Evolutionary conservation across 2,888 invertebrate genomes (phyloP), one percentile per base, ranked within the genome.

Genomic region (Hydropsyche betteni): DNA sequence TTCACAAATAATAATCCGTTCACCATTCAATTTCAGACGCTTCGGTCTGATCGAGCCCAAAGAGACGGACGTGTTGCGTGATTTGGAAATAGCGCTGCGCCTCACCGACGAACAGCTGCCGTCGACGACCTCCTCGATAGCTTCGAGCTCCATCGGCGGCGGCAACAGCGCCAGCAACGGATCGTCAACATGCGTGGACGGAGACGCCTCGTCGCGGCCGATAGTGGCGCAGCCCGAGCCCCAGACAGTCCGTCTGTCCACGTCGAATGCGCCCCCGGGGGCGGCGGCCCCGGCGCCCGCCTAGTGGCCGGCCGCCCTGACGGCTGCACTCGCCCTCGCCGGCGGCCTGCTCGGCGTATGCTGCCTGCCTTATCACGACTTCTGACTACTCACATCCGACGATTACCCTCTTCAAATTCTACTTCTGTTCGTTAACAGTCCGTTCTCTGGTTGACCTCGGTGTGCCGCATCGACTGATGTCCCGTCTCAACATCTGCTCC

Each of bases 1-100:
- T 2, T 24, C n/a, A 24, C 24, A 24, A 24, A 2, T 44, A 44
- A 2, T 44, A 44, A 44, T 44, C 10, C 7, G 3, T 8, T 6
- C 6, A 8, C 3, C 6, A 1, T 44, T 44, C 1, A n/a, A 91
- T 85, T 91, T 89, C 85, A 90, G 94, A 85, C 93, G 95, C 85
- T 98, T 96, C 89, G 91, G 93, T 85, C 91, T 98, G 84, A 94
- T 98, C 83, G 98, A 98, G 85, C 91, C 94, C 84, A 97, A 97
- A 89, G 98, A 98, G 89, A 96, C 97, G 51, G 97, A 98, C 87
- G 94, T 97, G 83, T 89, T 98, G 83, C 92, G 94, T 81, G 97
- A 97, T 88, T 89, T 98, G 83, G 95, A 95, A 84, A 90, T 93
- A 84, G 96, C 96, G 83, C 88, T 96, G 81, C 89, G 90, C 69